Evolutionary conservation across 2,797 vertebrate genomes (phyloP), one percentile per base, ranked within the genome.

Genomic region (Poecilia velifera): DNA sequence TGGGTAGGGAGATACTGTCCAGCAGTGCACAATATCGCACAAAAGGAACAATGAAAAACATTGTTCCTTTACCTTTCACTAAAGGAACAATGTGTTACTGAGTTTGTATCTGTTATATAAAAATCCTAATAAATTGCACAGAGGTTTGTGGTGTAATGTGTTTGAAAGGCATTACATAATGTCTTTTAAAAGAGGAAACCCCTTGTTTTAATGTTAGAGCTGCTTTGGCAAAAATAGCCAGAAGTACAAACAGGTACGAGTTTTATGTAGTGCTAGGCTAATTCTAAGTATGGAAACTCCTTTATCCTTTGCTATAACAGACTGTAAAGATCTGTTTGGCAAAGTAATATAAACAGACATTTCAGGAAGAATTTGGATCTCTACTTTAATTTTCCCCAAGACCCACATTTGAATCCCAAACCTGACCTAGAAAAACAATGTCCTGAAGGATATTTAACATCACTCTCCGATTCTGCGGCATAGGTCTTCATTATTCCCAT

Each of bases 401-500:
- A 85, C 73, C 75, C 79, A 77, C 76, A 88, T 90, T 86, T 88
- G 49, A 91, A 85, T 87, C 84, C 66, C 71, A 78, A 78, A 77
- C 62, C 72, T 55, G 43, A 88, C 84, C 82, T 82, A 79, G 31
- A 85, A 88, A 86, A 91, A 90, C 85, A 90, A 62, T 34, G 80
- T 66, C 76, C 39, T 62, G 68, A 79, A 79, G 86, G 79, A 89
- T 86, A 84, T 81, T 88, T 92, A 84, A 86, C 80, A 90, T 89
- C 79, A 91, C 85, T 89, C 76, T 76, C 75, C 72, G 43, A 89
- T 91, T 86, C 82, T 76, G 81, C 53, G 80, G 84, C 82, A 89
- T 92, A 83, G 47, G 76, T 91, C 89, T 91, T 92, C 92, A 91
- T 93, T 92, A 91, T 89, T 82, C 72, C 72, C 80, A 86, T 89